Base-by-base conservation (phyloP, 1,140 invertebrate genomes). In the Chironomus striatipennis region DNA sequence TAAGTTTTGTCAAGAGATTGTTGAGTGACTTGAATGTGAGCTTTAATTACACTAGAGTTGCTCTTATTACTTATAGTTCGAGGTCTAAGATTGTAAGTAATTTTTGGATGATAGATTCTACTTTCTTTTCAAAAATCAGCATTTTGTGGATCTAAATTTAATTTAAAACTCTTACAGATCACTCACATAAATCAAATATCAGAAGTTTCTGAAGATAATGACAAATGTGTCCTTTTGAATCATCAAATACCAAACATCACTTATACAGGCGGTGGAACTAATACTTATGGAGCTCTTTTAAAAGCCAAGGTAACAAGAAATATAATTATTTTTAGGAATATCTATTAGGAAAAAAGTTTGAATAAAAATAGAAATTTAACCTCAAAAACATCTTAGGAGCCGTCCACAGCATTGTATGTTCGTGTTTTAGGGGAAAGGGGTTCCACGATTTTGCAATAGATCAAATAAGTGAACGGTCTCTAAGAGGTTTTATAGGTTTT, bases 21-120 rank as follows among this genome's bases (percentile, higher is more conserved):
- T 77, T 92, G n/a, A 87, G 89, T 7, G 89, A 91, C 79, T 89
- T 91, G 75, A 88, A 86, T 0, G 87, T 91, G 2, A 87, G 88
- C 73, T 83, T 84, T 34, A 85, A 88, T 76, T 83, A 87, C 15
- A 90, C 90, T 0, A 81, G 89, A 75, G 86, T 91, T 5, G 85
- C 88, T 2, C 80, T 92, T 15, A 83, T 91, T 7, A 90, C 89
- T 3, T 92, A 90, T 79, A 88, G 89, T 47, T 90, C 89, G 2
- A 83, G 83, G 73, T 83, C 80, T 47, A 83, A 84, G 79, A 85
- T 89, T 18, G 81, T 84, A 78, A 81, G 83, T 84, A 80, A 12
- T 17, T 20, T 9, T 47, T 65, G 15, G 34, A 34, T 34, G 9
- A 20, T 15, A 10, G 3, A 12, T 24, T 57, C 6, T n/a, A n/a